phyloP scores from a whole-genome alignment of 2,888 invertebrate species.

The Drosophila prolongata region DNA sequence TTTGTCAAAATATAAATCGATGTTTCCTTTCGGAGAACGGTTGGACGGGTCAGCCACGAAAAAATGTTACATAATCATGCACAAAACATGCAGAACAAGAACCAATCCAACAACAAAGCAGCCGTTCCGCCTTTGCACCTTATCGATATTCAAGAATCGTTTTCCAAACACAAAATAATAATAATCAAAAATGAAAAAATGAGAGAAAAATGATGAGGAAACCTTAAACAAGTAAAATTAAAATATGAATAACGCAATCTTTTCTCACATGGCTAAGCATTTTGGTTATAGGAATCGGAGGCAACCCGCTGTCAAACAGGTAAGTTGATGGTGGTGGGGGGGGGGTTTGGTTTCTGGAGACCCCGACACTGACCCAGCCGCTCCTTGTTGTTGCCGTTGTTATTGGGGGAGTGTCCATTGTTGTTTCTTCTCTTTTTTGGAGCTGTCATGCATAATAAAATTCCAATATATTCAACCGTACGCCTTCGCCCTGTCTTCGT shows the following conservation, averaged over 20 bases:
- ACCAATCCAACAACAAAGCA: conserved; percentile 48
- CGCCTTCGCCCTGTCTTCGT: conserved; percentile 62
- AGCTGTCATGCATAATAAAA: conserved; percentile 77
- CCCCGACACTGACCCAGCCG: conserved; percentile 46
- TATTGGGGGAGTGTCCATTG: conserved; percentile 49
- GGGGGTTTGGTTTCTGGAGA: not conserved
- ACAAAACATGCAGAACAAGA: conserved; percentile 56
- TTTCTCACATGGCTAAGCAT: conserved; percentile 78
- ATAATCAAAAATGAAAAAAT: conserved; percentile 29
- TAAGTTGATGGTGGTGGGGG: conserved; percentile 42
- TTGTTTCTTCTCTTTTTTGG: conserved; percentile 54
- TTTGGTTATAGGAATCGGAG: conserved; percentile 55
- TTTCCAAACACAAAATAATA: conserved; percentile 45
- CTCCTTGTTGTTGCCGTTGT: conserved; percentile 44
- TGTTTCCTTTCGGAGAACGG: conserved; percentile 42
- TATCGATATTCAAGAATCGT: conserved; percentile 77
- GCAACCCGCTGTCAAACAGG: conserved; percentile 76
- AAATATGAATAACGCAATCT: conserved; percentile 80
- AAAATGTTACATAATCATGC: conserved; percentile 72
- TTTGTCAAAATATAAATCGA: conserved; percentile 80
- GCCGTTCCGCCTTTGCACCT: conserved; percentile 61
- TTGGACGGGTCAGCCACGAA: conserved; percentile 23
- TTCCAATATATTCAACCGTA: conserved; percentile 74
- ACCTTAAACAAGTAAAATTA: conserved; percentile 70
- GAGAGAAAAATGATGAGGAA: conserved; percentile 20